Percentiles rank a stretch among this genome's conserved stretches.
Evolutionary conservation across 2,888 invertebrate species (phyloP).

Genomic region (Anthoptus insignis): DNA sequence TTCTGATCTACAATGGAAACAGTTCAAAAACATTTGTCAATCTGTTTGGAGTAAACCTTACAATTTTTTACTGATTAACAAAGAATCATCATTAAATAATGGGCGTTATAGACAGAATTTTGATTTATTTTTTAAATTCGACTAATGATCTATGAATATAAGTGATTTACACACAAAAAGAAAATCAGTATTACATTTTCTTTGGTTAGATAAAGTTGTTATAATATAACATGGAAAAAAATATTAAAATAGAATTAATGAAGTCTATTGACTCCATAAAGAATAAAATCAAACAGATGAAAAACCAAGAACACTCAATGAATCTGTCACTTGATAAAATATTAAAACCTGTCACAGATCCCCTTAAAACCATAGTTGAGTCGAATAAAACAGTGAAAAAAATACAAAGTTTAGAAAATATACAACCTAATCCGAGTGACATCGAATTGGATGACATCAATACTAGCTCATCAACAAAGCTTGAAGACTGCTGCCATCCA

Average conservation of each 20-base stretch:
- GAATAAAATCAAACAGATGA: conserved; percentile 29
- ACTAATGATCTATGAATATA: no score
- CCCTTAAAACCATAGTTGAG: neutral
- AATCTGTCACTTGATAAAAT: conserved; percentile 19
- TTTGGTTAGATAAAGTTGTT: no score
- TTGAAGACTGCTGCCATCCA: conserved; percentile 1
- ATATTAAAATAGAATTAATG: conserved; percentile 26
- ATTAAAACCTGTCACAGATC: conserved; percentile 20
- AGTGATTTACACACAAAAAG: no score
- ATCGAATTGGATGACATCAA: no score
- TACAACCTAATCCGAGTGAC: neutral
- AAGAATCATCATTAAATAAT: conserved; percentile 1
- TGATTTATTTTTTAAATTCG: neutral
- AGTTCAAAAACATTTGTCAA: conserved; percentile 47
- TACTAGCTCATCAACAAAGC: neutral
- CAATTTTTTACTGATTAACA: conserved; percentile 4
- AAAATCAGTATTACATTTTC: no score
- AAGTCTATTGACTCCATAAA: conserved; percentile 23
- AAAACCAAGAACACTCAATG: conserved; percentile 10
- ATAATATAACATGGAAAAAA: neutral
- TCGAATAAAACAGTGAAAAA: no score
- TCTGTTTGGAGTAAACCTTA: conserved; percentile 29
- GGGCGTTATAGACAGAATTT: conserved; percentile 5
- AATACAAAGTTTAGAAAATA: neutral
- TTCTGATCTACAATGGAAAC: conserved; percentile 38